Conservation (phyloP, 2,797 vertebrate species). For the Manis javanica region DNA sequence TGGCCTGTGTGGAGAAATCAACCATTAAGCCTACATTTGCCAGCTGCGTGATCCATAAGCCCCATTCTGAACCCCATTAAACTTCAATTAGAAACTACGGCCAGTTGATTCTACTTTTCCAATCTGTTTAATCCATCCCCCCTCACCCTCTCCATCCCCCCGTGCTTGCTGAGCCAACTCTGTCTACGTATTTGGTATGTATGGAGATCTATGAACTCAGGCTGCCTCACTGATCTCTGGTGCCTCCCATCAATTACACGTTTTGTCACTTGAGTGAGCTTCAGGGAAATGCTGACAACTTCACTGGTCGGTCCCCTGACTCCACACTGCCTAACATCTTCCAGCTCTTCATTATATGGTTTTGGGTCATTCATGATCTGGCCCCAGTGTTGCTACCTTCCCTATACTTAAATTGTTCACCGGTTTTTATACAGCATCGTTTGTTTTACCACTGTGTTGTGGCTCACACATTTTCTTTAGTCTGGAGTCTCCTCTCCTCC, state of each 20-base stretch:
- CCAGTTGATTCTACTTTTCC: not conserved
- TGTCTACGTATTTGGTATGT: not conserved
- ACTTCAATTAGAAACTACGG: not conserved
- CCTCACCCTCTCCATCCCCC: not conserved
- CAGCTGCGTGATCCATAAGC: not conserved
- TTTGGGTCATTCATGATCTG: not conserved
- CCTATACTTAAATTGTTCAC: not conserved
- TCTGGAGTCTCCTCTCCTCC: not conserved
- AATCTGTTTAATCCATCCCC: not conserved
- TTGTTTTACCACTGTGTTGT: not conserved
- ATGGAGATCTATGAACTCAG: not conserved
- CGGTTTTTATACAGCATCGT: not conserved
- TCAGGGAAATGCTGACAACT: not conserved
- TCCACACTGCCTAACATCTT: not conserved
- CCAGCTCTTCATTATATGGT: not conserved
- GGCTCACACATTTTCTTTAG: not conserved
- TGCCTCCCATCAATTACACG: not conserved
- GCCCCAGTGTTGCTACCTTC: not conserved
- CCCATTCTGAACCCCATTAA: not conserved
- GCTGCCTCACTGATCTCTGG: not conserved
- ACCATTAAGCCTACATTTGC: not conserved
- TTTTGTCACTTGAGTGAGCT: not conserved
- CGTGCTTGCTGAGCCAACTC: not conserved
- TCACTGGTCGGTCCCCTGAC: not conserved
- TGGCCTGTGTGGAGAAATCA: slow-evolving; percentile 25